These are phyloP conservation scores for Stenurella melanura DNA, from an alignment of 2,888 invertebrate genomes.

Conservation along the genomic window DNA sequence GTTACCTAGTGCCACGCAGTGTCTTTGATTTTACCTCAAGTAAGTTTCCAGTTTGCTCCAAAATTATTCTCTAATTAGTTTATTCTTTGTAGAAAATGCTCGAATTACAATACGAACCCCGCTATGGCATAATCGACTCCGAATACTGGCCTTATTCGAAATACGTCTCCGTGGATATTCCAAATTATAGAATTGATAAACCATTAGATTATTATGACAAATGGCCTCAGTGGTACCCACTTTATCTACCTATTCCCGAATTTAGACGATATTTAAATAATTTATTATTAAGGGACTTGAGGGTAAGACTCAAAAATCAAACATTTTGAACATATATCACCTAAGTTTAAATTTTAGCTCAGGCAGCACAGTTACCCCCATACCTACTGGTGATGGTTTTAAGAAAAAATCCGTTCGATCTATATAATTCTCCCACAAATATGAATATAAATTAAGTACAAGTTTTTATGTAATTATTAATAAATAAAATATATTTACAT, in stretches of 20 bases:
- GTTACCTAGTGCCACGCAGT: constrained; percentile 1
- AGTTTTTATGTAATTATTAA: no score
- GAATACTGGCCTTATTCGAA: constrained; percentile 59
- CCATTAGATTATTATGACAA: constrained; percentile 59
- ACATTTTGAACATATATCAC: background rate
- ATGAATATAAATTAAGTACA: background rate
- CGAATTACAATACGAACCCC: constrained; percentile 58
- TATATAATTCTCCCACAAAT: background rate
- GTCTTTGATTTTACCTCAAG: constrained; percentile 12
- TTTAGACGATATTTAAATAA: constrained; percentile 61
- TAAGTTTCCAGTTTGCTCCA: background rate
- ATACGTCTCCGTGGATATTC: constrained; percentile 60
- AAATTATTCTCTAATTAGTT: background rate
- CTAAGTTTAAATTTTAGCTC: constrained; percentile 52
- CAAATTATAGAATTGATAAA: constrained; percentile 57
- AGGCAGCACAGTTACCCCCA: constrained; percentile 59
- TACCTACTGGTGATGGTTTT: constrained; percentile 54
- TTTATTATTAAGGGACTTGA: constrained; percentile 58
- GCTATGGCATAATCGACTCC: constrained; percentile 54
- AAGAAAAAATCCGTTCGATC: background rate
- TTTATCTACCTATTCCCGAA: constrained; percentile 57
- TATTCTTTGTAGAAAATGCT: constrained; percentile 51
- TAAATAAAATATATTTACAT: no score
- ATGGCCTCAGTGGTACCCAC: constrained; percentile 59
- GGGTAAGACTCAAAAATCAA: constrained; percentile 50